phyloP scores from a whole-genome alignment of 2,888 invertebrate genomes.

The Heliconius hortense region DNA sequence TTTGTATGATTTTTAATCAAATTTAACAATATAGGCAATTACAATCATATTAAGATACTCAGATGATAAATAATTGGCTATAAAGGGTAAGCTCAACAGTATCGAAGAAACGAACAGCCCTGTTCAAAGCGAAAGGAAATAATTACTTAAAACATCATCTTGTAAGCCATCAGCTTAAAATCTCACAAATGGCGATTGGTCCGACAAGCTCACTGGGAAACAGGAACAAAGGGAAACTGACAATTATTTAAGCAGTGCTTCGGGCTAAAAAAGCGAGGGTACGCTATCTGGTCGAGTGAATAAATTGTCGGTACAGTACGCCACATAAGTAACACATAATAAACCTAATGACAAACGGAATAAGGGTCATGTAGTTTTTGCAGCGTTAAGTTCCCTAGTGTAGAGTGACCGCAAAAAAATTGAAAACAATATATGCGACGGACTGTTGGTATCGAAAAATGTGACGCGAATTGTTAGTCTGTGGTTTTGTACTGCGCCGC shows the following conservation, averaged over 20 bases:
- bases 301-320: conserved; percentile 57
- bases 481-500: conserved; percentile 28
- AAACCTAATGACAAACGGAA: conserved; percentile 19
- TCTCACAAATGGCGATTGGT: conserved; percentile 40
- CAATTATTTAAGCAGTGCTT: conserved; percentile 67
- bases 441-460: conserved; percentile 40
- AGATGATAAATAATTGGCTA: not conserved
- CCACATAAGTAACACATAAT: conserved; percentile 6
- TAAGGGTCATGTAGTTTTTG: conserved; percentile 24
- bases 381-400: conserved; percentile 1
- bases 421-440: conserved; percentile 37
- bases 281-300: conserved; percentile 61
- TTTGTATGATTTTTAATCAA: not conserved
- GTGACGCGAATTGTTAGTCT: conserved; percentile 41
- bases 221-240: conserved; percentile 49
- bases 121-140: not conserved
- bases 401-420: conserved; percentile 37
- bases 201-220: conserved; percentile 46
- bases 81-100: not conserved
- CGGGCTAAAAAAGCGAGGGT: conserved; percentile 53
- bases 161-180: conserved; percentile 20
- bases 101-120: conserved; percentile 1
- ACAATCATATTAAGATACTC: not conserved
- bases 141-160: conserved; percentile 17
- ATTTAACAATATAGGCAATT: not conserved